Evolutionary conservation across 2,113 vertebrate genomes (phyloP), one percentile per base, ranked within the genome.

Genomic region (Podiceps cristatus): DNA sequence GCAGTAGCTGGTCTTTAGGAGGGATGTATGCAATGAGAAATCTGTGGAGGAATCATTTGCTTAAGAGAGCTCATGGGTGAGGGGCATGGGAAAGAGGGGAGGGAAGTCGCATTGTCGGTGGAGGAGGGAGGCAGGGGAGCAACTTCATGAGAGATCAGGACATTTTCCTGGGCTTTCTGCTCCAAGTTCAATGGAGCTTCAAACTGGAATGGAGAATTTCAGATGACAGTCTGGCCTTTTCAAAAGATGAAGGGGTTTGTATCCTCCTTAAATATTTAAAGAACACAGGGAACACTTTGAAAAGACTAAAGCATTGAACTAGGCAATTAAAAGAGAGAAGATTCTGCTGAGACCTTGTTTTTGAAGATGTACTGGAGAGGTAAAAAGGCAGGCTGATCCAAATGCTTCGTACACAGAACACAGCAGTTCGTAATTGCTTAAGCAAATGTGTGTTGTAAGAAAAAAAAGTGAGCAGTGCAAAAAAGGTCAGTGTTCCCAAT

Each of bases 261-360:
- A 84, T 87, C 19, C 7, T 78, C 53, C 84, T 87, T 96, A 93
- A 95, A 96, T 97, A 92, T 93, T 96, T 96, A 87, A 95, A 97
- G 80, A 95, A 92, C 53, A 66, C 8, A 20, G 58, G 47, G 64
- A 94, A 15, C 59, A 10, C 60, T 92, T 88, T 89, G 69, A 87
- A 91, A 94, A 94, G 53, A 85, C 79, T 84, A 75, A 94, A 91
- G 11, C 80, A 53, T 95, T 8, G 16, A 88, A 89, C 47, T 56
- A 78, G 49, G 77, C 80, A 96, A 96, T 96, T 97, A 95, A 88
- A 93, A 75, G 82, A 90, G 42, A 75, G 75, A 47, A 47, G 75
- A 77, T 92, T 95, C 71, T 96, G 85, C 78, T 90, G 93, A 97
- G 75, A 82, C 55, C n/a, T 79, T 92, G 75, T 62, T 80, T 94